A percentile compares a stretch with the other conserved stretches of the same genome.
Conservation (phyloP, 2,113 vertebrate species). For the Pelmatolapia mariae region DNA sequence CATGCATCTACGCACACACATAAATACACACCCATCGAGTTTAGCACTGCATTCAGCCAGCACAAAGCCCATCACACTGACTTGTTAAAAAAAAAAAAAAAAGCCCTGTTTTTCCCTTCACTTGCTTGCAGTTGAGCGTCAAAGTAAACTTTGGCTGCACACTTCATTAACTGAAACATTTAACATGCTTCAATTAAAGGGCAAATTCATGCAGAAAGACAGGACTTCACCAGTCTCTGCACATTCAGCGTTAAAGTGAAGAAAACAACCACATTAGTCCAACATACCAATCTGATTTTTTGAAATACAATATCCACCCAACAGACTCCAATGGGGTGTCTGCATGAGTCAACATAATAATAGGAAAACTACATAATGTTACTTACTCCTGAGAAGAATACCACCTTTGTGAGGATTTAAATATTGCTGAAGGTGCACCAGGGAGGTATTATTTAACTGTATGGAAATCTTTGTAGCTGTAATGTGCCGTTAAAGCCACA, state of each 20-base stretch:
- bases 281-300: background rate
- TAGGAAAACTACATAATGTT: background rate
- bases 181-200: background rate
- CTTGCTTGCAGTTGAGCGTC: background rate
- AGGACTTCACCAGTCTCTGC: background rate
- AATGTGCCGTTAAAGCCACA: background rate
- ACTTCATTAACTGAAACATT: background rate
- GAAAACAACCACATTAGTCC: background rate
- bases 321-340: background rate
- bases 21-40: slow-evolving; percentile 25
- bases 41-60: background rate
- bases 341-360: background rate
- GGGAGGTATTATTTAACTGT: background rate
- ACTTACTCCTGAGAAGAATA: background rate
- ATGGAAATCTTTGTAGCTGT: background rate
- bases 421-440: background rate
- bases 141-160: background rate
- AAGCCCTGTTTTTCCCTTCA: background rate
- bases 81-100: background rate
- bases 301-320: background rate
- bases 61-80: slow-evolving; percentile 2
- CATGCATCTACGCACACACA: slow-evolving; percentile 15
- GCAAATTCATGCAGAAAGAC: background rate
- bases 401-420: background rate
- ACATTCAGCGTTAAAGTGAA: background rate